These are phyloP conservation scores for Lampropteryx suffumata DNA, from an alignment of 2,888 invertebrate species.

Conservation along the genomic window DNA sequence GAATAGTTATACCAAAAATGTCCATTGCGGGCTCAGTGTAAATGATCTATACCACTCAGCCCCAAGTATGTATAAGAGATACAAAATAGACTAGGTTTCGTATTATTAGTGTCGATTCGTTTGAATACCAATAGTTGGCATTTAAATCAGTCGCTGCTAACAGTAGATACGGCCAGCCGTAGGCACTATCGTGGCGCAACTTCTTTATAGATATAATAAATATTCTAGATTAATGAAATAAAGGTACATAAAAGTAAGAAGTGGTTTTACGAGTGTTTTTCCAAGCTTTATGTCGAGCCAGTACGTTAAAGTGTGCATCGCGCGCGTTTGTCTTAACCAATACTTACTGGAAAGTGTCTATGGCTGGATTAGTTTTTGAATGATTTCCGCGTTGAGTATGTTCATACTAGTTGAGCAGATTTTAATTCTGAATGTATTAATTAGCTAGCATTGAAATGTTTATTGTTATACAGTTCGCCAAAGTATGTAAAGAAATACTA, in stretches of 20 bases:
- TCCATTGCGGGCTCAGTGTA: constrained; percentile 36
- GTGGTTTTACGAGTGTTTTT: constrained; percentile 20
- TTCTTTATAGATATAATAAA: constrained; percentile 25
- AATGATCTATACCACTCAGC: constrained; percentile 34
- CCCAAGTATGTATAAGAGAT: constrained; percentile 35
- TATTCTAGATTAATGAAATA: constrained; percentile 25
- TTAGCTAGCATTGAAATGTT: constrained; percentile 48
- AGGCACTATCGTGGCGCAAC: constrained; percentile 10
- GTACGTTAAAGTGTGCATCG: not conserved
- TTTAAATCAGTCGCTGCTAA: constrained; percentile 20
- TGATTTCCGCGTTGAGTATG: constrained; percentile 25
- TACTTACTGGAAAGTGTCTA: constrained; percentile 17
- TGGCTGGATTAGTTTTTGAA: constrained; percentile 21
- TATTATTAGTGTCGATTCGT: constrained; percentile 33
- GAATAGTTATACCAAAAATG: constrained; percentile 33
- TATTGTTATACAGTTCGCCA: constrained; percentile 78
- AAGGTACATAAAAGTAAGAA: constrained; percentile 7
- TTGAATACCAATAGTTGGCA: constrained; percentile 22
- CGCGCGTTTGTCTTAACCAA: not conserved
- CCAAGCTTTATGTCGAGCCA: constrained; percentile 17
- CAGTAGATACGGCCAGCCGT: constrained; percentile 20
- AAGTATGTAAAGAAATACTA: constrained; percentile 71
- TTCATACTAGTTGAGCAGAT: constrained; percentile 33
- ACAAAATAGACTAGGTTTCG: constrained; percentile 36
- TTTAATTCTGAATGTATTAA: constrained; percentile 36